Percentiles rank a stretch among this genome's conserved stretches.
Evolutionary conservation across 2,888 invertebrate species (phyloP).

Genomic region (Microctonus aethiopoides): DNA sequence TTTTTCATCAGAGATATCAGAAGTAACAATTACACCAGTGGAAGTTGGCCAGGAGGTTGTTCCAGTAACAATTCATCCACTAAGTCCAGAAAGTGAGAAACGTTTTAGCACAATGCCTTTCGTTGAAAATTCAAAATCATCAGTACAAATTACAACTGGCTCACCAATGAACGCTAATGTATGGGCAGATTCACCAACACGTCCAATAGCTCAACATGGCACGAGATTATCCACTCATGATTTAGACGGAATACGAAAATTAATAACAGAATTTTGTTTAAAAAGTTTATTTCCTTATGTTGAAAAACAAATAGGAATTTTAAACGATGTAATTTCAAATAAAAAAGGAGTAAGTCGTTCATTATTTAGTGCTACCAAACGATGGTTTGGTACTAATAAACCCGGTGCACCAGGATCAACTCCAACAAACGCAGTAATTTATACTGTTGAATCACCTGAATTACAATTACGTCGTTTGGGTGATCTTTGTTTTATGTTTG

Average conservation of each 20-base stretch:
- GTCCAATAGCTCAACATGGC: slow-evolving; percentile 75
- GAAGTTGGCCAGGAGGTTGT: slow-evolving; percentile 70
- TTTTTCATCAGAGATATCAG: slow-evolving; percentile 56
- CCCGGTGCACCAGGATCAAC: slow-evolving; percentile 76
- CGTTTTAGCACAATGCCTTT: not conserved
- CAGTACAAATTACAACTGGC: slow-evolving; percentile 22
- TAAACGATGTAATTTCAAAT: slow-evolving; percentile 84
- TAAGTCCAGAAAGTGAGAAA: slow-evolving; percentile 77
- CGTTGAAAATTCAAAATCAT: not conserved
- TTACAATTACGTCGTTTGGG: slow-evolving; percentile 92
- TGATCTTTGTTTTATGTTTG: slow-evolving; percentile 96
- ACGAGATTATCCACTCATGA: slow-evolving; percentile 83
- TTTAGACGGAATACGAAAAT: slow-evolving; percentile 84
- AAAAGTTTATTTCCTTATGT: slow-evolving; percentile 91
- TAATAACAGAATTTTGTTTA: slow-evolving; percentile 88
- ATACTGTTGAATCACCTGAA: slow-evolving; percentile 87
- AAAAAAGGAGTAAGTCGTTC: slow-evolving; percentile 94
- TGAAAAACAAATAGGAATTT: slow-evolving; percentile 84
- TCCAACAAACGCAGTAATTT: slow-evolving; percentile 84
- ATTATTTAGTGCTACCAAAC: slow-evolving; percentile 91
- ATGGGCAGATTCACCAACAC: slow-evolving; percentile 71
- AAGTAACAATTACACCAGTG: slow-evolving; percentile 55
- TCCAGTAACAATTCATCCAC: slow-evolving; percentile 75
- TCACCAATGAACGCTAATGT: slow-evolving; percentile 69
- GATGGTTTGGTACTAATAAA: slow-evolving; percentile 94